Base-by-base conservation (phyloP, 2,888 invertebrate species). In the Melikaiella ostensackeni region DNA sequence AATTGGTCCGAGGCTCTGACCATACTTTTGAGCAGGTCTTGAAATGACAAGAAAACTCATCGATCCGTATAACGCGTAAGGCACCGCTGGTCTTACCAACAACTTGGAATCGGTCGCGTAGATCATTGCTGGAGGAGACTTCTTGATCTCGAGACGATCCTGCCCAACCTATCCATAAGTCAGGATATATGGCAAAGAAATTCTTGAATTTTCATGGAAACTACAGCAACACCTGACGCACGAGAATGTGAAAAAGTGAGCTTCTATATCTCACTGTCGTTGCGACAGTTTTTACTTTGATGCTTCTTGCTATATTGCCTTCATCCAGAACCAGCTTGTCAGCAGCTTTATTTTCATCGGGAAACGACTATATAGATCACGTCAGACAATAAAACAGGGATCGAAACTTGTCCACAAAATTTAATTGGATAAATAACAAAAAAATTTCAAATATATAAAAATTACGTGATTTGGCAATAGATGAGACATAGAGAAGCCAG, bases 121-220 rank as follows among this genome's bases (percentile, higher is more conserved):
- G 74, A 77, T 77, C 70, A 75, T 76, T 74, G 13, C 33, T 50
- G 46, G 70, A 35, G 33, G n/a, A 46, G 66, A 70, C 16, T 46
- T 50, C 50, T 70, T 70, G 70, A 70, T 70, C 70, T 27, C 46
- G 46, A 50, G 70, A 70, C 27, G 46, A 70, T 70, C 30, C 70
- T 55, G 46, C 21, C 66, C 70, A 70, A 19, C 13, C 42, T 24
- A 66, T 46, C 66, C 27, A 66, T 70, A 70, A 33, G n/a, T n/a
- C 50, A 30, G 50, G 38, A 38, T 30, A 46, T 38, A 38, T 27
- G 42, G 77, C 73, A 62, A 77, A 79, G 75, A 79, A 79, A 55
- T 75, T 62, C 75, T 77, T 77, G 63, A 75, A 79, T 77, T 77
- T 79, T 77, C 75, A 75, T 79, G 77, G 74, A 79, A 77, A 77